Evolutionary conservation across 2,797 vertebrate species (phyloP).

Genomic region (Ciconia nigra): DNA sequence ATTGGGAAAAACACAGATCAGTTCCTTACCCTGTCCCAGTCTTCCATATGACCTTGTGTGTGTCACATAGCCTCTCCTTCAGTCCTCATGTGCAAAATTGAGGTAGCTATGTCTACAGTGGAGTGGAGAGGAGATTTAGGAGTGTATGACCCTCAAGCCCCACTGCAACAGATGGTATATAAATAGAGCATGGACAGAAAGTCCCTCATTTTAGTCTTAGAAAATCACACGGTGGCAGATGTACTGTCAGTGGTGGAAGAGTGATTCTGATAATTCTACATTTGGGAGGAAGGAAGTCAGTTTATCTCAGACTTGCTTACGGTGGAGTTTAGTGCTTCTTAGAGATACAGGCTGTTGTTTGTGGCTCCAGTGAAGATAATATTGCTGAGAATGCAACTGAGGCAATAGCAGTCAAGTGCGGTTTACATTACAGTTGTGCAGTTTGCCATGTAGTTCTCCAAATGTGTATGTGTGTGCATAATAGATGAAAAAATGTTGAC

Average conservation of each 20-base stretch:
- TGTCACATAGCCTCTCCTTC: background rate
- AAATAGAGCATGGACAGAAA: background rate
- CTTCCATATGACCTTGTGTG: accelerated
- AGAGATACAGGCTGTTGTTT: background rate
- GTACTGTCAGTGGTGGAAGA: background rate
- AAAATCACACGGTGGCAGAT: background rate
- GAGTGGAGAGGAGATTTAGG: background rate
- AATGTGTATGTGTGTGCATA: background rate
- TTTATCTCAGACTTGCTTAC: background rate
- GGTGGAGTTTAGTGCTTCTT: background rate
- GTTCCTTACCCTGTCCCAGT: background rate
- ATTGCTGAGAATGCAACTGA: background rate
- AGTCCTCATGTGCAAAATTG: background rate
- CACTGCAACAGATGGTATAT: background rate
- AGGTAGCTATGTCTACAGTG: background rate
- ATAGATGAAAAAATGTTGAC: background rate
- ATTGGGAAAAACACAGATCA: accelerated
- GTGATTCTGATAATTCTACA: background rate
- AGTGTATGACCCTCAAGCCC: background rate
- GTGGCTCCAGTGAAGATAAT: background rate
- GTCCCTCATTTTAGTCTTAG: background rate
- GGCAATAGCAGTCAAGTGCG: background rate
- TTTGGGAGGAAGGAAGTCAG: background rate
- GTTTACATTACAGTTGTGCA: background rate
- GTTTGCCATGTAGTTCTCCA: background rate